phyloP scores from a whole-genome alignment of 1,140 invertebrate species.

The Tetranychus urticae region DNA sequence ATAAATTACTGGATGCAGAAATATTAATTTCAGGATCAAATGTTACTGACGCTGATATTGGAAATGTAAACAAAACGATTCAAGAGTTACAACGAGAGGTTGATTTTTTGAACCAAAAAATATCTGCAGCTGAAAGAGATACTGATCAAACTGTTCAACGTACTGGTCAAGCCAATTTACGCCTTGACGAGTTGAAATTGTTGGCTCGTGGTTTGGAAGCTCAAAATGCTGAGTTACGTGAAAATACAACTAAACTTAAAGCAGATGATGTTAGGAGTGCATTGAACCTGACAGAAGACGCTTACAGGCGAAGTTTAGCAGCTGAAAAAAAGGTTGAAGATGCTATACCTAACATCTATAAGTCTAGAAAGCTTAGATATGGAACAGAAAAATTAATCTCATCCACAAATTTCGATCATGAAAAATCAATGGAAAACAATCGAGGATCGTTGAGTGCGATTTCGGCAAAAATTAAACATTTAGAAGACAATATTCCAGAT shows the following conservation, averaged over 20 bases:
- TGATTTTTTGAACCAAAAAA: slow-evolving; percentile 24
- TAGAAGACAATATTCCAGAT: slow-evolving; percentile 47
- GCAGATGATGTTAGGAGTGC: slow-evolving; percentile 83
- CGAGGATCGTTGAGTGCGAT: too few species aligned
- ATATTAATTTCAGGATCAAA: too few species aligned
- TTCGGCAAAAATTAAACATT: slow-evolving; percentile 24
- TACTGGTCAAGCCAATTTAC: slow-evolving; percentile 48
- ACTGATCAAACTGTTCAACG: slow-evolving; percentile 47
- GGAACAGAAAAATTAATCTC: too few species aligned
- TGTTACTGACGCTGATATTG: too few species aligned
- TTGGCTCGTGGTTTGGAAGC: slow-evolving; percentile 45
- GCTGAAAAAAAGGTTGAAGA: slow-evolving; percentile 23
- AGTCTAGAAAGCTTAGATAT: too few species aligned
- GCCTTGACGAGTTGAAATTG: slow-evolving; percentile 43
- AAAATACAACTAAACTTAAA: slow-evolving; percentile 67
- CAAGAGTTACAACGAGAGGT: slow-evolving; percentile 33
- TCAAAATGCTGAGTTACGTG: slow-evolving; percentile 44
- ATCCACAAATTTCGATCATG: too few species aligned
- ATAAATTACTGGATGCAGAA: slow-evolving; percentile 30
- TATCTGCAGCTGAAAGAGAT: slow-evolving; percentile 33
- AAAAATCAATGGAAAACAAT: too few species aligned
- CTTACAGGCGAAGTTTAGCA: slow-evolving; percentile 36
- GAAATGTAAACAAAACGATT: slow-evolving; percentile 41
- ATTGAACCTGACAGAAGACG: slow-evolving; percentile 61
- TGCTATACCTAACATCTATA: too few species aligned